These are phyloP conservation scores for Solea solea DNA, from an alignment of 2,113 vertebrate genomes.

Conservation along the genomic window DNA sequence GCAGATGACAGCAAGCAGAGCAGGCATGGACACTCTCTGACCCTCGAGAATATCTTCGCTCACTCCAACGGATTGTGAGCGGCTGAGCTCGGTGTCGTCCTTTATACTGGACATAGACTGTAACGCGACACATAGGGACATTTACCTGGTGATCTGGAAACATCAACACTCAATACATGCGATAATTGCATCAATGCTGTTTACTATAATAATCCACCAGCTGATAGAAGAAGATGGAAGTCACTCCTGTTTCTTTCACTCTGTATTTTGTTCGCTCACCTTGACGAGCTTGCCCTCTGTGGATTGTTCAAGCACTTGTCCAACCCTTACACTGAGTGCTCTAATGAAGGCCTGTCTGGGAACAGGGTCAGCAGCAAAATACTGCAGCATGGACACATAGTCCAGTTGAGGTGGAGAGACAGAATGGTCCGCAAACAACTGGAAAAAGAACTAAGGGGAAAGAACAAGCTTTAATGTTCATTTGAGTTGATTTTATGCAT, in stretches of 20 bases:
- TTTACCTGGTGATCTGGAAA: neutral
- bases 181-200: neutral
- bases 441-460: constrained; percentile 87
- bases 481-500: neutral
- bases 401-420: constrained; percentile 76
- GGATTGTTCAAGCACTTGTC: constrained; percentile 70
- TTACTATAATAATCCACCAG: neutral
- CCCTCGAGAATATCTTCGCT: constrained; percentile 18
- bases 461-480: neutral
- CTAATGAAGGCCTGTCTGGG: constrained; percentile 86
- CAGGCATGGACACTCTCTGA: constrained; percentile 79
- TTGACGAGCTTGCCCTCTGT: constrained; percentile 43
- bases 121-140: constrained; percentile 27
- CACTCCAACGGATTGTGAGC: constrained; percentile 20
- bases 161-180: constrained; percentile 7
- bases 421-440: constrained; percentile 83
- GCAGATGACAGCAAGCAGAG: constrained; percentile 81
- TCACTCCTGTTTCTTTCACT: too few relatives aligned
- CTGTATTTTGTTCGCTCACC: constrained; percentile 44
- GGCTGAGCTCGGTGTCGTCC: constrained; percentile 40
- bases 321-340: constrained; percentile 84
- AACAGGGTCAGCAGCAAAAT: constrained; percentile 86
- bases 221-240: neutral
- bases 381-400: constrained; percentile 88
- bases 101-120: constrained; percentile 72